Evolutionary conservation across 2,113 vertebrate species (phyloP).

Genomic region (Eublepharis macularius): DNA sequence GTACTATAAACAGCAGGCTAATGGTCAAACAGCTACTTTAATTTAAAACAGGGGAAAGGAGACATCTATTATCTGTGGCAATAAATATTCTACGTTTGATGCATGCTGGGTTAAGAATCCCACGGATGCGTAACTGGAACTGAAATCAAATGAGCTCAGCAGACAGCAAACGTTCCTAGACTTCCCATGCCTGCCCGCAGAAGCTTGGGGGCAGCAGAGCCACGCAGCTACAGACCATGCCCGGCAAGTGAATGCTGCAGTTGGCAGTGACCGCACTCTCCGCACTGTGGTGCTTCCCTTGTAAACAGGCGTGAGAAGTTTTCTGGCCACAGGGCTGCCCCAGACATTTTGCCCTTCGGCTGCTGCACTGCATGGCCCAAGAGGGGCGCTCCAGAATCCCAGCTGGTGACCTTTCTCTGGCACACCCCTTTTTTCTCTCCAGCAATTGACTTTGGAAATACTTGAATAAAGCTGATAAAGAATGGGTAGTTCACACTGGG

Average conservation of each 20-base stretch:
- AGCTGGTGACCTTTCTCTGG: too few relatives aligned
- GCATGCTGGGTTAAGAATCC: conserved; percentile 6
- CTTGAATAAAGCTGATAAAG: too few relatives aligned
- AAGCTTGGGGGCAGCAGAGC: conserved; percentile 70
- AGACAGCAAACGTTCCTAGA: not conserved
- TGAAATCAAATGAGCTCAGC: not conserved
- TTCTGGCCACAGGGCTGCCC: too few relatives aligned
- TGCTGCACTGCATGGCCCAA: too few relatives aligned
- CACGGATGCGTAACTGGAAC: not conserved
- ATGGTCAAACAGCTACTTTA: conserved; percentile 6
- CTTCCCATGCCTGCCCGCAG: not conserved
- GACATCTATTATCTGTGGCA: not conserved
- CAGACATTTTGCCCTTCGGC: too few relatives aligned
- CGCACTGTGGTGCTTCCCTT: too few relatives aligned
- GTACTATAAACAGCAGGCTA: not conserved
- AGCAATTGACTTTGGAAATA: too few relatives aligned
- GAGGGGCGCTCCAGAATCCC: too few relatives aligned
- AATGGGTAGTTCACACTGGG: not conserved
- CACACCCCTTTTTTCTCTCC: too few relatives aligned
- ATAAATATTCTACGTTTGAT: not conserved
- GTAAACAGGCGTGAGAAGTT: too few relatives aligned
- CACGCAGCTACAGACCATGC: conserved; percentile 4
- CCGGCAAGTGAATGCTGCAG: too few relatives aligned
- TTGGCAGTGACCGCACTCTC: too few relatives aligned
- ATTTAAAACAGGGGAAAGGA: not conserved